phyloP scores from a whole-genome alignment of 1,140 invertebrate genomes.

The Pseudomyrmex gracilis region DNA sequence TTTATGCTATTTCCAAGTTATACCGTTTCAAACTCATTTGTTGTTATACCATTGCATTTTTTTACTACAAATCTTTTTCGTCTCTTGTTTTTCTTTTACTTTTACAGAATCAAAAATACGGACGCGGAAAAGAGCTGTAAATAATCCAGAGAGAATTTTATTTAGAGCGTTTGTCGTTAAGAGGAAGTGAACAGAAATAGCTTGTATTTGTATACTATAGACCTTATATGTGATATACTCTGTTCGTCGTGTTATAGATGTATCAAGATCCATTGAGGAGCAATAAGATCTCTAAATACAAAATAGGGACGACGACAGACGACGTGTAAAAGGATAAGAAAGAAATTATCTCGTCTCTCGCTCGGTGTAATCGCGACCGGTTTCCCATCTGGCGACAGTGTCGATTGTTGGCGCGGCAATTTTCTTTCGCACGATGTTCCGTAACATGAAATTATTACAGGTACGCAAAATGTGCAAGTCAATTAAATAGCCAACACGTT shows the following conservation, averaged over 20 bases:
- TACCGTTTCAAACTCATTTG: no score
- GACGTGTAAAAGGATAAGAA: not conserved
- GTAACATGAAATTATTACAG: conserved; percentile 6
- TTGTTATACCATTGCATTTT: no score
- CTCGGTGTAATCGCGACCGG: conserved; percentile 27
- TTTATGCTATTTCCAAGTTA: no score
- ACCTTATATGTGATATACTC: no score
- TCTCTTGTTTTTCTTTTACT: no score
- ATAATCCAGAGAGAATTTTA: no score
- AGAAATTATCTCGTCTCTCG: conserved; percentile 40
- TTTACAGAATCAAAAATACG: no score
- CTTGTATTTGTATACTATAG: conserved; percentile 12
- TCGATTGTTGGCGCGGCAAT: conserved; percentile 34
- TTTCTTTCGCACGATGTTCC: conserved; percentile 36
- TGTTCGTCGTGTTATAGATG: conserved; percentile 14
- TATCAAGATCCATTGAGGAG: conserved; percentile 42
- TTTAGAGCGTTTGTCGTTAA: not conserved
- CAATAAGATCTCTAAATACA: conserved; percentile 37
- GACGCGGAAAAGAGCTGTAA: no score
- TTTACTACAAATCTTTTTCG: no score
- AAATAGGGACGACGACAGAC: conserved; percentile 28
- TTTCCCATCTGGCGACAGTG: conserved; percentile 50
- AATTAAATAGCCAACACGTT: conserved; percentile 37
- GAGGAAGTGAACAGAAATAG: conserved; percentile 14
- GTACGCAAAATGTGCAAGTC: conserved; percentile 24